phyloP scores from a whole-genome alignment of 2,113 vertebrate genomes.

The Meriones unguiculatus region DNA sequence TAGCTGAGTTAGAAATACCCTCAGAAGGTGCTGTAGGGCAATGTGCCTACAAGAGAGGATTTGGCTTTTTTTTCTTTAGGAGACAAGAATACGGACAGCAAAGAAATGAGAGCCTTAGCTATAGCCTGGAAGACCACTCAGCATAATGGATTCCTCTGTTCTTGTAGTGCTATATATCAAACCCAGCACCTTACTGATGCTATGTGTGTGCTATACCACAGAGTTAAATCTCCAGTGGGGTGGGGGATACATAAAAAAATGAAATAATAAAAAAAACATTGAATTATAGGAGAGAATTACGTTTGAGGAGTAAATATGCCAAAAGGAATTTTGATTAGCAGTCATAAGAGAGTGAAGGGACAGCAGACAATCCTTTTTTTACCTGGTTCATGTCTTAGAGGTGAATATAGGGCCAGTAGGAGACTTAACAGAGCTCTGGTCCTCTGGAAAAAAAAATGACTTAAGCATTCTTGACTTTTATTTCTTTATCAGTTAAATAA shows the following conservation, averaged over 20 bases:
- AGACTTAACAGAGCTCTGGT: not conserved
- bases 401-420: not conserved
- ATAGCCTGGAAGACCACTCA: constrained; percentile 10
- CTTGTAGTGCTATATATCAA: not conserved
- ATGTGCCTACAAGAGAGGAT: not conserved
- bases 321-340: constrained; percentile 20
- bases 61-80: not conserved
- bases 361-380: not conserved
- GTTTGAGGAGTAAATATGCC: not conserved
- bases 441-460: not conserved
- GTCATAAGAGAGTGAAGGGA: not conserved
- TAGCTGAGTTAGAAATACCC: constrained; percentile 28
- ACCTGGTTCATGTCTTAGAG: not conserved
- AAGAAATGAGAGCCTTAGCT: not conserved
- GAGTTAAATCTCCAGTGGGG: not conserved
- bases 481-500: constrained; percentile 58
- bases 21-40: not conserved
- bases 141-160: not conserved
- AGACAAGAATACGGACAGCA: not conserved
- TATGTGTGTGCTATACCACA: not conserved
- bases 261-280: not conserved
- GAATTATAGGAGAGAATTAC: constrained; percentile 42
- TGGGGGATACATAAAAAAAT: constrained; percentile 12
- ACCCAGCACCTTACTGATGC: not conserved
- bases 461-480: constrained; percentile 42